Percentiles rank a stretch among this genome's conserved stretches.
Conservation (phyloP, 1,140 invertebrate species). For the Eciton burchellii region DNA sequence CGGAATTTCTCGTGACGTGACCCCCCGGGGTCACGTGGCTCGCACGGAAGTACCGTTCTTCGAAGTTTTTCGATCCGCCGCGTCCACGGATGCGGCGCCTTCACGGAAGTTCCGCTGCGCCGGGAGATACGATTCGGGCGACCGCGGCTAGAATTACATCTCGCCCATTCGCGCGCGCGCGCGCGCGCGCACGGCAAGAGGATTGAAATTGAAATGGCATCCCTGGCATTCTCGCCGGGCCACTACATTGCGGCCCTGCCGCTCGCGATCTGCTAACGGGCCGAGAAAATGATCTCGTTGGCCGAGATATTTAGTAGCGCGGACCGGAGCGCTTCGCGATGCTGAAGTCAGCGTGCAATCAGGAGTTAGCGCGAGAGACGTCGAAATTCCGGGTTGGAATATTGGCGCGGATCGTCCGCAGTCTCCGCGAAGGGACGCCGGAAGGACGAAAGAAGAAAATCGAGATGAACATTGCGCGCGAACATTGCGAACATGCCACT, state of each 20-base stretch:
- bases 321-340: neutral
- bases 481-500: neutral
- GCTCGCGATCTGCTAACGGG: neutral
- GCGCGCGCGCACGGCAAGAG: neutral
- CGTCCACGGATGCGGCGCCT: neutral
- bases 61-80: neutral
- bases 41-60: no score
- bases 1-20: no score
- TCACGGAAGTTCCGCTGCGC: neutral
- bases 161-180: neutral
- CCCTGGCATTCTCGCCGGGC: slow-evolving; percentile 6
- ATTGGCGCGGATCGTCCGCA: slow-evolving; percentile 33
- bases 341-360: slow-evolving; percentile 29
- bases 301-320: slow-evolving; percentile 42
- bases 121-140: neutral
- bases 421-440: neutral
- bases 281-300: slow-evolving; percentile 56
- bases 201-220: slow-evolving; percentile 42
- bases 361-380: slow-evolving; percentile 41
- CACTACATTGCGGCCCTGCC: no score
- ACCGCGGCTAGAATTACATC: slow-evolving; percentile 23
- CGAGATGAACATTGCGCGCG: neutral
- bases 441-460: neutral
- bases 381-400: slow-evolving; percentile 46
- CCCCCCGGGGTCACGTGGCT: no score